phyloP scores from a whole-genome alignment of 2,797 vertebrate genomes.

The Podargus strigoides region DNA sequence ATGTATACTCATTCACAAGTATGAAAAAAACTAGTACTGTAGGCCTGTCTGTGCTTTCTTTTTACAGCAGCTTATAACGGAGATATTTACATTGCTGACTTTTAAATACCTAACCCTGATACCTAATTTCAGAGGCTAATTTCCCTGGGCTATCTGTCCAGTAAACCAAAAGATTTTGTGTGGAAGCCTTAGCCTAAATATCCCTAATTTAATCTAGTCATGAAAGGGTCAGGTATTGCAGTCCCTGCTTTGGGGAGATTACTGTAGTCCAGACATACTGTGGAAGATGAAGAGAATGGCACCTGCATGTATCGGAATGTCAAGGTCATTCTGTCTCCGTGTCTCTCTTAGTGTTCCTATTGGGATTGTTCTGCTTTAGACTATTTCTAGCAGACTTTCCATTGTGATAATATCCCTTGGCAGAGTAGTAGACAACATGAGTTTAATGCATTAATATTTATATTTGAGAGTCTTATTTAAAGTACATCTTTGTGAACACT shows the following conservation, averaged over 20 bases:
- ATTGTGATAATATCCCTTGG: neutral
- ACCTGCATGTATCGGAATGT: neutral
- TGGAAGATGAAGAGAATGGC: neutral
- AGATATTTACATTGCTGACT: neutral
- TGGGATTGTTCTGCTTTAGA: neutral
- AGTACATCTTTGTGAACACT: neutral
- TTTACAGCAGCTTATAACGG: neutral
- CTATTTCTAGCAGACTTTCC: neutral
- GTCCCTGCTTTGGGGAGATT: neutral
- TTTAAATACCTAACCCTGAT: neutral
- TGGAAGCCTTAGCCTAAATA: neutral
- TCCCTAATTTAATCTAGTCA: neutral
- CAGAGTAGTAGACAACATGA: neutral
- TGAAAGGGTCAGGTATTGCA: neutral
- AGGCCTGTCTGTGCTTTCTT: neutral
- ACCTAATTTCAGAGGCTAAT: neutral
- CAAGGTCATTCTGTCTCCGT: neutral
- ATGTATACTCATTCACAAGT: neutral
- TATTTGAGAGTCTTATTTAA: constrained; percentile 16
- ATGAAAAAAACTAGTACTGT: neutral
- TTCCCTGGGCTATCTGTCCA: neutral
- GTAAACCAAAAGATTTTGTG: neutral
- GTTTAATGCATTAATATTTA: constrained; percentile 15
- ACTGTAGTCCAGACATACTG: neutral
- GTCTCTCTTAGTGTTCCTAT: neutral